Evolutionary conservation across 53 echinoderm and acorn worm species (phyloP), one percentile per base, ranked within the genome.

Genomic region (Mesocentrotus franciscanus): DNA sequence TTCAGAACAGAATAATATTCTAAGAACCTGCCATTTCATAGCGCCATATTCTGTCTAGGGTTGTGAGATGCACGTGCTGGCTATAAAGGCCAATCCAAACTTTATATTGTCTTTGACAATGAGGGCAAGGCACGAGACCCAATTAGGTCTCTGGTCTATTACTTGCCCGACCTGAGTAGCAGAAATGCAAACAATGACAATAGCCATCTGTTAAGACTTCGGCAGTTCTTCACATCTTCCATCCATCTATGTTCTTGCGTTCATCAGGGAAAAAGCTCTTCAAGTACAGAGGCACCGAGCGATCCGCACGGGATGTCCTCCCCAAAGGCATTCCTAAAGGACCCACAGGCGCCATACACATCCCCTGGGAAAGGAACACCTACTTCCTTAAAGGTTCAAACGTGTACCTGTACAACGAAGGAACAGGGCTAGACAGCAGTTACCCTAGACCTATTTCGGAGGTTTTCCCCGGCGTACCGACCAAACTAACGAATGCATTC

Each of bases 371-470:
- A 79, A 92, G 76, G 29, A 92, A 95, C 55, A 96, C 96, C 30
- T 93, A 95, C 78, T 96, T 95, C 71, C 74, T 96, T 42, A 96
- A 96, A 32, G 96, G 96, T 13, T 42, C 72, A 24, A 36, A 95
- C 68, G 66, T 95, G 49, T 96, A 95, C 75, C 72, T 70, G 13
- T 93, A 85, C 55, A 93, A 95, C 90, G 96, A 96, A 39, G 15
- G 56, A 56, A 87, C 76, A 8, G 64, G 95, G 30, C 85, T 95
- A 13, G 96, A 90, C 49, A 95, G 24, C 64, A 92, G 56, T 42
- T 96, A 96, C 66, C 96, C 96, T 26, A 92, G 91, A 85, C 85
- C 59, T 0, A 92, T 95, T 60, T 74, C 59, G 56, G 90, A 76
- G 9, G 96, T 76, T n/a, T 96, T 93, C 78, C 93, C 93, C 11